phyloP scores from a whole-genome alignment of 2,888 invertebrate species.

The Agrotis clavis region DNA sequence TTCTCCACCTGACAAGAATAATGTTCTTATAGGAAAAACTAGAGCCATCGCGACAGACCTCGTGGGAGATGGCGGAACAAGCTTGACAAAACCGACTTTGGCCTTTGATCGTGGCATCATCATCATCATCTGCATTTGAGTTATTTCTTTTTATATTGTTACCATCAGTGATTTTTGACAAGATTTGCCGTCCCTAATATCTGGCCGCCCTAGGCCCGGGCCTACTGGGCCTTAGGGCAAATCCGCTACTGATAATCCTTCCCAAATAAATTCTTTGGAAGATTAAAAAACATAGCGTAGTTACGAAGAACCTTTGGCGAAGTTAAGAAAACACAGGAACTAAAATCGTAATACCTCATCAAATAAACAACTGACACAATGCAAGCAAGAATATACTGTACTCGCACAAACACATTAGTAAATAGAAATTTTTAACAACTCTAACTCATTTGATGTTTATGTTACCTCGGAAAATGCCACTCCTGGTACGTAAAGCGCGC shows the following conservation, averaged over 20 bases:
- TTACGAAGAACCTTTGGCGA: background rate
- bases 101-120: too few species aligned
- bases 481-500: conserved; percentile 99
- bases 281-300: background rate
- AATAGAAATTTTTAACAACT: background rate
- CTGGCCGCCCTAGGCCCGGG: too few species aligned
- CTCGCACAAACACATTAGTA: too few species aligned
- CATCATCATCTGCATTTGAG: too few species aligned
- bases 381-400: too few species aligned
- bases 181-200: too few species aligned
- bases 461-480: conserved; percentile 98
- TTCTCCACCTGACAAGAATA: conserved; percentile 92
- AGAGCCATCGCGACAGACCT: too few species aligned
- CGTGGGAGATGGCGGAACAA: too few species aligned
- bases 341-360: background rate
- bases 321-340: background rate
- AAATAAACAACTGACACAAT: background rate
- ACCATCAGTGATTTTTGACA: too few species aligned
- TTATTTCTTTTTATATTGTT: too few species aligned
- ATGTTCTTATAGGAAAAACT: background rate
- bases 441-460: background rate
- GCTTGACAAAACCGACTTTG: too few species aligned
- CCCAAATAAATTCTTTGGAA: background rate
- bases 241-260: background rate
- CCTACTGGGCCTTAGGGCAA: too few species aligned